Percentiles rank a stretch among this genome's conserved stretches.
Evolutionary conservation across 1,140 invertebrate species (phyloP).

Genomic region (Zaprionus taronus): DNA sequence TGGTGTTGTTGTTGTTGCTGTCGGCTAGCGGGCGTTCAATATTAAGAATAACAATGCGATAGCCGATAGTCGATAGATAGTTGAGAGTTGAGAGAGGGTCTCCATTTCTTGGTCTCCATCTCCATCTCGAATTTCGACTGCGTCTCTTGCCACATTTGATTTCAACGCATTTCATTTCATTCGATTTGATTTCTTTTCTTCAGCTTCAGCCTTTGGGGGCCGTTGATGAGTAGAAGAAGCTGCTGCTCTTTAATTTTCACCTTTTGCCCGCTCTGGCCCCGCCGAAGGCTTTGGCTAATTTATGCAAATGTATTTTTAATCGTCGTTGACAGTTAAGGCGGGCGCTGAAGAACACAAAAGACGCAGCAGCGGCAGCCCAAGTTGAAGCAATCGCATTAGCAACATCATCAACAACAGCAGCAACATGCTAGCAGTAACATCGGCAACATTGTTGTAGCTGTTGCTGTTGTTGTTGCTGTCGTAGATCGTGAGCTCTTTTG

Average conservation of each 20-base stretch:
- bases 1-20: constrained; percentile 26
- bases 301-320: constrained; percentile 84
- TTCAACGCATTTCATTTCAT: constrained; percentile 69
- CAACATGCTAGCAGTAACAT: constrained; percentile 30
- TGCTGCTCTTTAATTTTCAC: constrained; percentile 78
- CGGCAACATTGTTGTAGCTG: constrained; percentile 27
- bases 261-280: constrained; percentile 45
- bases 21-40: constrained; percentile 48
- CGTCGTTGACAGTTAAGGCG: constrained; percentile 82
- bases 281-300: constrained; percentile 67
- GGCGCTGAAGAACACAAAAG: constrained; percentile 49
- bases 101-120: constrained; percentile 29
- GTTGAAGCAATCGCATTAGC: constrained; percentile 4
- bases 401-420: constrained; percentile 16
- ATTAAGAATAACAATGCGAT: constrained; percentile 47
- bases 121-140: constrained; percentile 37
- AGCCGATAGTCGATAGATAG: constrained; percentile 25
- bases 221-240: constrained; percentile 12
- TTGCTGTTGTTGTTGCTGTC: constrained; percentile 18
- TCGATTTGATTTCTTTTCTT: constrained; percentile 73
- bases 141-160: constrained; percentile 71
- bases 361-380: constrained; percentile 18
- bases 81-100: constrained; percentile 29
- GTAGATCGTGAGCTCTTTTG: constrained; percentile 58
- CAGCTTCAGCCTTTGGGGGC: constrained; percentile 27